These are phyloP conservation scores for Caenorhabditis briggsae DNA, from an alignment of 1,140 invertebrate species.

Conservation along the genomic window DNA sequence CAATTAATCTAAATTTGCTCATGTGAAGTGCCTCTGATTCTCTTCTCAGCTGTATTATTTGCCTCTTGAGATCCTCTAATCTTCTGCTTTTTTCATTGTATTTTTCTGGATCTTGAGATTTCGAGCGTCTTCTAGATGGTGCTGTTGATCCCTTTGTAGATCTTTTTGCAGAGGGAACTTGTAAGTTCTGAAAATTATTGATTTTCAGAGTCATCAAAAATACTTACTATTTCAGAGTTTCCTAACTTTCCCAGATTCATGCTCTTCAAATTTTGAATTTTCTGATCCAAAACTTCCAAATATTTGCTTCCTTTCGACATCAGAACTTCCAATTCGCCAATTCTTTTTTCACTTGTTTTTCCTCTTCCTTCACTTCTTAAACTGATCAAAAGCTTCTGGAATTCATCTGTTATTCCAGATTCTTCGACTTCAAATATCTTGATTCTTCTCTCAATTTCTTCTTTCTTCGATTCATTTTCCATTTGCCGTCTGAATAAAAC, in stretches of 20 bases:
- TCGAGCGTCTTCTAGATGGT: constrained; percentile 8
- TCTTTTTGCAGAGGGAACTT: background rate
- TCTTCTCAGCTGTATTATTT: constrained; percentile 25
- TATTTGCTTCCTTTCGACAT: background rate
- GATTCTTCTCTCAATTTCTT: constrained; percentile 24
- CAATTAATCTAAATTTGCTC: background rate
- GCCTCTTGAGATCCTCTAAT: constrained; percentile 1
- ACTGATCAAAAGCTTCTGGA: constrained; percentile 8
- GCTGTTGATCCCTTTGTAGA: background rate
- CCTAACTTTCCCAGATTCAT: background rate
- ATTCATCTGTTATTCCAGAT: constrained; percentile 34
- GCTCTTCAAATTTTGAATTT: constrained; percentile 21
- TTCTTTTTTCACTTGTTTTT: background rate
- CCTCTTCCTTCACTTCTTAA: constrained; percentile 2
- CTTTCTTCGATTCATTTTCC: constrained; percentile 21
- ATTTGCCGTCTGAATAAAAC: constrained; percentile 10
- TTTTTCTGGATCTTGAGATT: background rate
- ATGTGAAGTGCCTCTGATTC: constrained; percentile 25
- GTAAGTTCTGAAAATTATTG: background rate
- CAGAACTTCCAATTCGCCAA: constrained; percentile 34
- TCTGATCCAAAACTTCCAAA: constrained; percentile 7
- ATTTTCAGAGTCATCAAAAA: background rate
- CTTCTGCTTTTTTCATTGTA: background rate
- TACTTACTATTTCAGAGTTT: background rate
- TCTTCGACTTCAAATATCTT: constrained; percentile 43